Conservation (phyloP, 2,113 vertebrate genomes). For the Neodon shergylaensis region DNA sequence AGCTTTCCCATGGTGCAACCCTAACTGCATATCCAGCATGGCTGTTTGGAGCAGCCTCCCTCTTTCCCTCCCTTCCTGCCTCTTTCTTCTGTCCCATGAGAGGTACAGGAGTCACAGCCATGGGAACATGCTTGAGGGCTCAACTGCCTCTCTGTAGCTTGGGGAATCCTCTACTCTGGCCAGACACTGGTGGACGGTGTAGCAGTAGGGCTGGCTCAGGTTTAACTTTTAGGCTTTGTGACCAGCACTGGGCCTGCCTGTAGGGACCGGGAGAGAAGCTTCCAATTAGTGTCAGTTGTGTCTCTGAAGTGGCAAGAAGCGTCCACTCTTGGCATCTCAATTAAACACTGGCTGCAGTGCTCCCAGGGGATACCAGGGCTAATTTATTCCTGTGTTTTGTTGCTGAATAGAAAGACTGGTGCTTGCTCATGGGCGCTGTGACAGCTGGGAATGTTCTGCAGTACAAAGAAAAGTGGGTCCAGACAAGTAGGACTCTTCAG, state of each 20-base stretch:
- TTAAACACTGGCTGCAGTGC: background rate
- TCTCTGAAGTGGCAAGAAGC: background rate
- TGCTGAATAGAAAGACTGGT: background rate
- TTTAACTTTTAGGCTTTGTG: background rate
- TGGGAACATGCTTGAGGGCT: background rate
- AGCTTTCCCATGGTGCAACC: background rate
- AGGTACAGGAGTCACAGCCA: background rate
- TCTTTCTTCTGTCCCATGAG: background rate
- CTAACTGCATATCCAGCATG: background rate
- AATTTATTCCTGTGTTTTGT: background rate
- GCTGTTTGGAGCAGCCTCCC: fast-evolving
- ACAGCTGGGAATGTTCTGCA: background rate
- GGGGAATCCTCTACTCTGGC: background rate
- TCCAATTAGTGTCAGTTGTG: background rate
- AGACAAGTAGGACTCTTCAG: too few relatives aligned
- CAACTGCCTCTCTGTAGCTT: background rate
- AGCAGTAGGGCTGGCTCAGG: background rate
- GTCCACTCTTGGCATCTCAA: background rate
- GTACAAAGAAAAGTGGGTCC: too few relatives aligned
- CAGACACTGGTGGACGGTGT: background rate
- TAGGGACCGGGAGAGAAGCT: background rate
- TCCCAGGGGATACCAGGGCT: background rate
- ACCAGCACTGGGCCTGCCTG: background rate
- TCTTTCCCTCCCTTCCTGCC: too few relatives aligned
- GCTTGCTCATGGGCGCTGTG: background rate